Conservation (phyloP, 2,888 invertebrate genomes). For the Junonia oenone region DNA sequence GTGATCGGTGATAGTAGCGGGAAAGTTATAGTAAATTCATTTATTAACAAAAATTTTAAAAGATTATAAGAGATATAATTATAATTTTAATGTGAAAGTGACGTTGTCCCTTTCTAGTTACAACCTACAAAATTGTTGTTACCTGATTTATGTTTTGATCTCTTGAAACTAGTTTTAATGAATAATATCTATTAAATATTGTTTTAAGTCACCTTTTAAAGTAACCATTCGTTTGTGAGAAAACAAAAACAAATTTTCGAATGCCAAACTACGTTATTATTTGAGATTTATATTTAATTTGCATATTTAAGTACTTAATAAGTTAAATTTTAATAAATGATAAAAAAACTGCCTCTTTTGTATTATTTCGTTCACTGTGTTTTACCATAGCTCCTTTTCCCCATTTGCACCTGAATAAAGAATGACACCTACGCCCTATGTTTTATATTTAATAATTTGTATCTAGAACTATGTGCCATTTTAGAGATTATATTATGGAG, state of each 20-base stretch:
- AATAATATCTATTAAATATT: conserved; percentile 44
- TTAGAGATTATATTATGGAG: too few relatives aligned
- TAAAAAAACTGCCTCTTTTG: conserved; percentile 22
- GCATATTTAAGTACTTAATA: conserved; percentile 39
- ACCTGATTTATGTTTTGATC: conserved; percentile 76
- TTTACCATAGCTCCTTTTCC: neutral
- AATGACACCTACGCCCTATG: too few relatives aligned
- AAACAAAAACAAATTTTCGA: conserved; percentile 30
- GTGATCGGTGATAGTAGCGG: conserved; percentile 57
- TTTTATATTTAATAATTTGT: too few relatives aligned
- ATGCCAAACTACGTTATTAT: conserved; percentile 70
- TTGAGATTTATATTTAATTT: conserved; percentile 60
- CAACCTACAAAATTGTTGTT: conserved; percentile 46
- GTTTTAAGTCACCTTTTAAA: conserved; percentile 22
- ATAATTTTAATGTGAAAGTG: conserved; percentile 32
- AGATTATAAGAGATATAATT: conserved; percentile 35
- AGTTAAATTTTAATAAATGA: conserved; percentile 39
- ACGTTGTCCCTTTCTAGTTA: conserved; percentile 24
- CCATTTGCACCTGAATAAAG: too few relatives aligned
- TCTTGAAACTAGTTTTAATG: conserved; percentile 67
- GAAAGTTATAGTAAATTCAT: conserved; percentile 38
- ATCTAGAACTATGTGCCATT: too few relatives aligned
- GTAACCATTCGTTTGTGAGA: conserved; percentile 40
- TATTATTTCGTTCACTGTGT: neutral
- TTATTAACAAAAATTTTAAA: conserved; percentile 37